Evolutionary conservation across 2,888 invertebrate species (phyloP), one percentile per base, ranked within the genome.

Genomic region (Proisotoma minuta): DNA sequence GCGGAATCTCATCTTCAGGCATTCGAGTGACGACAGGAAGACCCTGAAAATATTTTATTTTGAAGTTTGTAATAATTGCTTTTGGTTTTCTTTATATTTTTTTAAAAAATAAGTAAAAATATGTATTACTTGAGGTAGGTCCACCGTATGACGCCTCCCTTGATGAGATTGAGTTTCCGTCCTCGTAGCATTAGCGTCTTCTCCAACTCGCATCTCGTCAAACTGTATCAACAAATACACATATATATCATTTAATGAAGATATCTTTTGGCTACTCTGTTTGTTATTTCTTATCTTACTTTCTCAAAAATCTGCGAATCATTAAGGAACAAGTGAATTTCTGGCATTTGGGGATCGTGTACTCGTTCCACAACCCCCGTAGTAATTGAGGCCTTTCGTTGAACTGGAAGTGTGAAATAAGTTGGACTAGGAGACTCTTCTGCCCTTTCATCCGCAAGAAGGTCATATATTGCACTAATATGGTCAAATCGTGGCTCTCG

Each of bases 401-500:
- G 71, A 22, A 60, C 66, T 10, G 72, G 73, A 39, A 70, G 59
- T 24, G 68, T 60, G 58, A 68, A 71, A 43, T 66, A 66, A n/a
- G 43, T 43, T 12, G 24, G 63, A 52, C 57, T 27, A 20, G 63
- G 48, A 3, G 34, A 20, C 15, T 66, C 63, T 54, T 70, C 77
- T 73, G 61, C 76, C 74, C 66, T 77, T 73, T 65, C 78, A 78
- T 95, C 94, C 76, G 88, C 84, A 49, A 96, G 82, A 68, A 96
- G 81, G 78, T 93, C 90, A 78, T 96, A 96, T 74, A 96, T 94
- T 71, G 95, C 95, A 74, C 91, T 91, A 73, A 93, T 88, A 80
- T 93, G 92, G 79, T 96, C 94, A 78, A 91, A 96, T 3, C 88
- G 84, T 75, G 88, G 86, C 73, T 87, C 87, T 75, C 87, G 85